A percentile compares a stretch with the other conserved stretches of the same genome.
phyloP scores from a whole-genome alignment of 1,140 invertebrate species.

The Penaeus indicus region DNA sequence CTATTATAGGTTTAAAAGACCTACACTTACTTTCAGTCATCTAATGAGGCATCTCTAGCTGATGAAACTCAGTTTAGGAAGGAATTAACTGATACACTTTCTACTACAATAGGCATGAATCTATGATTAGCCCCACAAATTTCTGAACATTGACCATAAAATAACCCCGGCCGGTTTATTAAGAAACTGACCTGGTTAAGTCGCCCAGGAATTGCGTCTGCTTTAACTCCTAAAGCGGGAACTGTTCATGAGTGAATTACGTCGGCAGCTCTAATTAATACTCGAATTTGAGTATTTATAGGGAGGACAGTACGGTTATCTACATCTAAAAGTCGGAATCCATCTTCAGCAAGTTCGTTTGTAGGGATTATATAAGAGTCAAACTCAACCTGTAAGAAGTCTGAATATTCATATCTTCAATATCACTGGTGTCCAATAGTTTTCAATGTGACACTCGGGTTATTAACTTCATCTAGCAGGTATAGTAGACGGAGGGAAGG shows the following conservation, averaged over 20 bases:
- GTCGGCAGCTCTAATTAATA: conserved; percentile 69
- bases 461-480: conserved; percentile 75
- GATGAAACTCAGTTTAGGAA: not conserved
- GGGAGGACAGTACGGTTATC: conserved; percentile 13
- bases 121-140: conserved; percentile 83
- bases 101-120: conserved; percentile 69
- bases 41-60: too few relatives aligned
- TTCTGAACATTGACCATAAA: conserved; percentile 83
- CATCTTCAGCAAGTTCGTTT: not conserved
- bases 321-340: conserved; percentile 28
- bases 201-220: conserved; percentile 78
- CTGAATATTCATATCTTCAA: conserved; percentile 70
- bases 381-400: conserved; percentile 19
- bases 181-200: conserved; percentile 77
- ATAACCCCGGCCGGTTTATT: conserved; percentile 75
- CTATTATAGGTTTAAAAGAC: too few relatives aligned
- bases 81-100: too few relatives aligned
- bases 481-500: conserved; percentile 72
- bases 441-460: conserved; percentile 75
- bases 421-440: conserved; percentile 79
- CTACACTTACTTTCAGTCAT: too few relatives aligned
- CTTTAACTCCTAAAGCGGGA: conserved; percentile 77
- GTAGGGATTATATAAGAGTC: conserved; percentile 16
- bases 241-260: conserved; percentile 81
- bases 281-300: conserved; percentile 40